Percentiles rank a stretch among this genome's conserved stretches.
Conservation (phyloP, 2,113 vertebrate genomes). For the Isurus oxyrinchus region DNA sequence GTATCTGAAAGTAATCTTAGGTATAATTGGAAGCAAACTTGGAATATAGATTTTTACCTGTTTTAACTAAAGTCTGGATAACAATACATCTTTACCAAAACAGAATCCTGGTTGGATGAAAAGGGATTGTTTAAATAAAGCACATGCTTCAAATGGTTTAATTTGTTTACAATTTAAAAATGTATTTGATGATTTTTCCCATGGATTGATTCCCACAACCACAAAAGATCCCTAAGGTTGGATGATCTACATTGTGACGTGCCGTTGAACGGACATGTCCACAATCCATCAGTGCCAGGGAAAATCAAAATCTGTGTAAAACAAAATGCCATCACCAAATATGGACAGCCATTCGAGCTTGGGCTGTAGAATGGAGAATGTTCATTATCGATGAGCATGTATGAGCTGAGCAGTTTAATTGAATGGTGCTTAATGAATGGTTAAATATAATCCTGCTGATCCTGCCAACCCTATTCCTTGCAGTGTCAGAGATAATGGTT, state of each 20-base stretch:
- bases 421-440: neutral
- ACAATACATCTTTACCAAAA: neutral
- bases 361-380: no score
- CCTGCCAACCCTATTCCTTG: neutral
- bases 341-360: neutral
- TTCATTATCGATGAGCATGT: neutral
- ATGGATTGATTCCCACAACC: neutral
- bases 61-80: neutral
- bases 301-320: neutral
- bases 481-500: conserved; percentile 26
- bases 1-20: neutral
- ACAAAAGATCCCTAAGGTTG: neutral
- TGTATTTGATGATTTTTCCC: neutral
- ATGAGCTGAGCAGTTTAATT: neutral
- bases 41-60: neutral
- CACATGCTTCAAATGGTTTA: neutral
- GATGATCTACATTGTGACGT: neutral
- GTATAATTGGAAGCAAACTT: neutral
- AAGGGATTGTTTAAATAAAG: neutral
- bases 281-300: neutral
- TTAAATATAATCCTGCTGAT: neutral
- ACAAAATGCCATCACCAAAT: neutral
- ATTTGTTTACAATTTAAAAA: neutral
- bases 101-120: neutral
- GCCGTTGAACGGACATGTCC: neutral